These are phyloP conservation scores for Todiramphus chloris DNA, from an alignment of 2,113 vertebrate genomes.

Conservation along the genomic window DNA sequence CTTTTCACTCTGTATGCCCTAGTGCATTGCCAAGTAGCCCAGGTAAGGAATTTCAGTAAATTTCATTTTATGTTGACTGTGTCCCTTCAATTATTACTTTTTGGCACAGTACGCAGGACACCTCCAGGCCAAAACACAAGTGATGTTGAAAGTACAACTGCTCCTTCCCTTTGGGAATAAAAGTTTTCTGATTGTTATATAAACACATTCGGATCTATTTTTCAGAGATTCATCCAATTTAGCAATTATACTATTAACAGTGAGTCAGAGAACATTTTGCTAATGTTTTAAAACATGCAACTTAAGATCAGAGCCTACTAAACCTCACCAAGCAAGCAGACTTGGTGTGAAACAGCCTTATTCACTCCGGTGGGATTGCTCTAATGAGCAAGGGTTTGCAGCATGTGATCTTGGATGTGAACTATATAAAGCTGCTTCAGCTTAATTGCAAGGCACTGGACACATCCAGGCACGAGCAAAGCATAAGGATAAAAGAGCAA, in stretches of 20 bases:
- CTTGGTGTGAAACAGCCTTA: neutral
- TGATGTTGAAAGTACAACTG: constrained; percentile 1
- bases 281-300: neutral
- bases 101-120: neutral
- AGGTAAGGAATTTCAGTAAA: constrained; percentile 25
- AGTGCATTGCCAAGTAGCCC: neutral
- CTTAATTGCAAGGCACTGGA: constrained; percentile 50
- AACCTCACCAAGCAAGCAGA: neutral
- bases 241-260: neutral
- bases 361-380: neutral
- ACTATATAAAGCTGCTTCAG: neutral
- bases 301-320: constrained; percentile 1
- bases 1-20: neutral
- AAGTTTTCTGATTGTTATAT: constrained; percentile 29
- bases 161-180: neutral
- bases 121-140: constrained; percentile 40
- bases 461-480: constrained; percentile 25
- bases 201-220: constrained; percentile 14
- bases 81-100: constrained; percentile 31
- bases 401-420: neutral
- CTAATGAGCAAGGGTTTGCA: constrained; percentile 21
- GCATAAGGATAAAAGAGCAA: neutral
- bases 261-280: constrained; percentile 28
- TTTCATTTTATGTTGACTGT: neutral
- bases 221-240: neutral